Evolutionary conservation across 37 sponge, comb jelly and placozoan genomes (phyloP), one percentile per base, ranked within the genome.

Genomic region (Agelas oroides): DNA sequence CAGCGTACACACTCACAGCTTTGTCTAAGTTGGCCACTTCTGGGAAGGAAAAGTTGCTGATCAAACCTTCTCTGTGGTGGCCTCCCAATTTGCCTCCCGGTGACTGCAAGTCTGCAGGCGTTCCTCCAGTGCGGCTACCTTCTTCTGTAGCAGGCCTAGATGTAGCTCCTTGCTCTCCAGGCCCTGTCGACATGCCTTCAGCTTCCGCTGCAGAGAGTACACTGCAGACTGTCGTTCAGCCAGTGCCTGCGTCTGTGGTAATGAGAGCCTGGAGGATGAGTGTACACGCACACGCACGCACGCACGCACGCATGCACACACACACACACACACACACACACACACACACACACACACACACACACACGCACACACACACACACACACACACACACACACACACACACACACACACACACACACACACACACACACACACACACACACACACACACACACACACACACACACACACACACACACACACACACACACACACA

Each of bases 121-220:
- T 33, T 82, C 90, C 66, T 92, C 87, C 35, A 92, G 36, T 1
- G 57, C 59, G 17, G 55, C 34, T 23, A 92, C 65, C 64, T 95
- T 95, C 84, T 77, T 92, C 76, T 89, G 87, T 68, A 95, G 57
- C 19, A 95, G 56, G 37, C 65, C 64, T 1, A 89, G 52, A 40
- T 95, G 93, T 3, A 95, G 76, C 11, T 88, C 92, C 58, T 86
- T 88, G 60, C 94, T 92, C 37, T 92, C 93, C 46, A 92, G 70
- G 3, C 73, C 46, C 56, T 91, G 93, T 19, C 70, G 66, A 32
- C 74, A 67, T 1, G 71, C 38, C 59, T 95, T 95, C 31, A 92
- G 70, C 76, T 89, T 88, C 18, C 93, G 80, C 70, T 92, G 95
- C 12, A 89, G 68, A 0, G 80, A 80, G 80, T 95, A 84, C 31